These are phyloP conservation scores for Micropoecilia bifurca DNA, from an alignment of 2,797 vertebrate species.

Conservation along the genomic window DNA sequence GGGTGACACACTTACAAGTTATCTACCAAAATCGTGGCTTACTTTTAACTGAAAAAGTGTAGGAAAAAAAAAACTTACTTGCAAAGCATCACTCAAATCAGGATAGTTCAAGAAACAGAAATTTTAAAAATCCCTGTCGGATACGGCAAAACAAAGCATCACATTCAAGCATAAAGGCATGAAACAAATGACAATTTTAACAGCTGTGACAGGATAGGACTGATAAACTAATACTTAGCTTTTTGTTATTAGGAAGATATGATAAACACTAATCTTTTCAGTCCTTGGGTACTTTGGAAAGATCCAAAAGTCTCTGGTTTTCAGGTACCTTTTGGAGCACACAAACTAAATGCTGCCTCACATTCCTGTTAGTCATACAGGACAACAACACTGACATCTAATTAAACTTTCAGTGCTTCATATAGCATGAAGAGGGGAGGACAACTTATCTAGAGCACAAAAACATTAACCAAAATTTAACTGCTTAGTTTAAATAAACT, in stretches of 20 bases:
- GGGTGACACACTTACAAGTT: background rate
- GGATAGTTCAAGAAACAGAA: background rate
- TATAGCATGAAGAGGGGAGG: background rate
- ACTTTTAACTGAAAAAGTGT: conserved; percentile 7
- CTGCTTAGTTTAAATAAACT: background rate
- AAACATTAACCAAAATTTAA: background rate
- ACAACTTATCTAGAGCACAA: background rate
- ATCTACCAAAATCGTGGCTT: background rate
- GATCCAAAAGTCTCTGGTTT: background rate
- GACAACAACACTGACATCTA: background rate
- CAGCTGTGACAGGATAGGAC: background rate
- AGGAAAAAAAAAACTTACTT: background rate
- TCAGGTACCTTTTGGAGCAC: background rate
- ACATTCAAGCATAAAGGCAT: background rate
- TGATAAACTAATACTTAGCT: background rate
- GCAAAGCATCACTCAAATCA: background rate
- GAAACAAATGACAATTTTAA: background rate
- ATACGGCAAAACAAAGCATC: background rate
- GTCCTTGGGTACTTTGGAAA: background rate
- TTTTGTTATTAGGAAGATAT: background rate
- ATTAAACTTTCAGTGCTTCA: background rate
- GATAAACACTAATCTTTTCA: background rate
- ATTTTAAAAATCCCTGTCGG: background rate
- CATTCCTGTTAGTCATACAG: background rate
- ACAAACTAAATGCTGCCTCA: background rate